Percentiles rank a stretch among this genome's conserved stretches.
phyloP scores from a whole-genome alignment of 2,888 invertebrate species.

The Pyrocoelia pectoralis region DNA sequence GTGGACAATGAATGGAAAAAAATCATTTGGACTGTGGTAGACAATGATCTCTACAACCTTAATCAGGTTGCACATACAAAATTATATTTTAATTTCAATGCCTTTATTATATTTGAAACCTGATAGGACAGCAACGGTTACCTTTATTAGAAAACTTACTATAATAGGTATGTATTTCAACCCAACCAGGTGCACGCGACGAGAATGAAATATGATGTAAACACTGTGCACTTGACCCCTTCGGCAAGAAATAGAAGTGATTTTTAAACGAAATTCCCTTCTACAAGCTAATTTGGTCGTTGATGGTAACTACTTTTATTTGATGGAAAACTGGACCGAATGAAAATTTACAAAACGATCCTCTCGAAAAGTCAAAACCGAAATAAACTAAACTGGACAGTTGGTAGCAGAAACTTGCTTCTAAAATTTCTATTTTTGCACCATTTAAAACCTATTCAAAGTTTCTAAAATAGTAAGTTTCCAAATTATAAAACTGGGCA shows the following conservation, averaged over 20 bases:
- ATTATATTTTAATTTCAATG: not conserved
- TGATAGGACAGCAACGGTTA: constrained; percentile 14
- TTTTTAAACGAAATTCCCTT: too few relatives aligned
- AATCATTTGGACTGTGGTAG: not conserved
- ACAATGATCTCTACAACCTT: not conserved
- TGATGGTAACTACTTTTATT: too few relatives aligned
- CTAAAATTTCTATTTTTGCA: too few relatives aligned
- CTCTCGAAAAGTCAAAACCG: too few relatives aligned
- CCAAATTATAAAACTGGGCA: too few relatives aligned
- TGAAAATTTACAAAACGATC: too few relatives aligned
- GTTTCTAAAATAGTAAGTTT: too few relatives aligned
- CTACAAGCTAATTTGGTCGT: too few relatives aligned
- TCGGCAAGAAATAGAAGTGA: not conserved
- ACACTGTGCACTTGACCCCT: constrained; percentile 4
- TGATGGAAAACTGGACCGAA: too few relatives aligned
- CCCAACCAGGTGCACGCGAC: constrained; percentile 17
- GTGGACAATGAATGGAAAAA: not conserved
- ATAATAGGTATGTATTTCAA: constrained; percentile 2
- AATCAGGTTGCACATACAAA: not conserved
- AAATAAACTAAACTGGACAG: too few relatives aligned
- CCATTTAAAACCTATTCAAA: too few relatives aligned
- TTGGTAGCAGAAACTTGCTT: too few relatives aligned
- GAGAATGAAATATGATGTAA: constrained; percentile 15
- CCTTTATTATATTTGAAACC: not conserved
- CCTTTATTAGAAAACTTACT: constrained; percentile 9